These are phyloP conservation scores for Megalops atlanticus DNA, from an alignment of 2,113 vertebrate genomes.

Conservation along the genomic window DNA sequence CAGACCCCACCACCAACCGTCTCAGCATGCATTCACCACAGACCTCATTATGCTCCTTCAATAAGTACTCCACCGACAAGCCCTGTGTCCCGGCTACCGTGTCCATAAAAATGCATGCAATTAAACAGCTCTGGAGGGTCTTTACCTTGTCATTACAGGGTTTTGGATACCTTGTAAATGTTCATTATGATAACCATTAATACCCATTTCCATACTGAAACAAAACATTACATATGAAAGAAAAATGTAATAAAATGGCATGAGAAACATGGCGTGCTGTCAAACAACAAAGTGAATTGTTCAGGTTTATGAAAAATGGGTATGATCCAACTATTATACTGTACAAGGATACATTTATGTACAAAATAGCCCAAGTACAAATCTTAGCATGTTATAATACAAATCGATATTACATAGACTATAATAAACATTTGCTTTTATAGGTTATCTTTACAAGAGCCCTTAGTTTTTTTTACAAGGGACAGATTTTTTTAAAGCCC, in stretches of 20 bases:
- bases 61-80: conserved; percentile 16
- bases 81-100: conserved; percentile 41
- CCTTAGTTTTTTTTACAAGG: conserved; percentile 63
- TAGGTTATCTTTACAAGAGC: conserved; percentile 61
- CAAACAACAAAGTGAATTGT: conserved; percentile 28
- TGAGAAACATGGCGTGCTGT: conserved; percentile 61
- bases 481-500: conserved; percentile 53
- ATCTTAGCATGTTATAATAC: conserved; percentile 55
- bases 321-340: conserved; percentile 19
- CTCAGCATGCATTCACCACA: neutral
- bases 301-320: neutral
- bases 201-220: conserved; percentile 95
- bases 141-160: conserved; percentile 88
- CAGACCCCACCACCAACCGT: neutral
- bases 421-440: conserved; percentile 39
- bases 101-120: conserved; percentile 54
- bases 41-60: conserved; percentile 19
- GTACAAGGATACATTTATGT: conserved; percentile 36
- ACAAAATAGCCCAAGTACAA: conserved; percentile 50
- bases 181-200: conserved; percentile 97
- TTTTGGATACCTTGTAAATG: conserved; percentile 85
- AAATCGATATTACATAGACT: conserved; percentile 48
- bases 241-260: conserved; percentile 51
- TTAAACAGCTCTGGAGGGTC: conserved; percentile 23
- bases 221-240: conserved; percentile 73